Percentiles rank a stretch among this genome's conserved stretches.
phyloP scores from a whole-genome alignment of 2,888 invertebrate genomes.

The Andrena haemorrhoa region DNA sequence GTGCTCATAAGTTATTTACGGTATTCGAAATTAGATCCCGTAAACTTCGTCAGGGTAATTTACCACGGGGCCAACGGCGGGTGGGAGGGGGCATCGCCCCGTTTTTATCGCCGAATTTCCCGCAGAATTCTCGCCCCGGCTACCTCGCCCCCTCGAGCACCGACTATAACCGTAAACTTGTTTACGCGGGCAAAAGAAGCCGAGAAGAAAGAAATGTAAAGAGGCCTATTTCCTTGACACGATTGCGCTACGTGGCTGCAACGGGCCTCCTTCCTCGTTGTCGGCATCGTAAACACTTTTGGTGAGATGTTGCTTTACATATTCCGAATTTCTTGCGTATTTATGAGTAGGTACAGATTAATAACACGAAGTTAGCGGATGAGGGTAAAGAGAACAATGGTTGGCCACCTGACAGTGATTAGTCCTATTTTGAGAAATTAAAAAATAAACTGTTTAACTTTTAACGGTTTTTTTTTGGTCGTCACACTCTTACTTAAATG shows the following conservation, averaged over 20 bases:
- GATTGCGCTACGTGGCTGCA: neutral
- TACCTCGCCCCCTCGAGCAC: slow-evolving; percentile 46
- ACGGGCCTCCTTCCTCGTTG: neutral
- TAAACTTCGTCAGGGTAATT: slow-evolving; percentile 59
- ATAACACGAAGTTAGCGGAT: no score
- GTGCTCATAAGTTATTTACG: slow-evolving; percentile 60
- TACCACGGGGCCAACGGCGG: slow-evolving; percentile 24
- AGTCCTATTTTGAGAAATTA: no score
- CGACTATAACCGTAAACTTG: slow-evolving; percentile 71
- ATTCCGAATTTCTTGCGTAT: neutral
- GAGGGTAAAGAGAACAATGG: no score
- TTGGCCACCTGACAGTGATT: no score
- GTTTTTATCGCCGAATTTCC: slow-evolving; percentile 61
- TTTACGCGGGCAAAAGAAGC: slow-evolving; percentile 53
- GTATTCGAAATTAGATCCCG: slow-evolving; percentile 56
- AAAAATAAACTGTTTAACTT: no score
- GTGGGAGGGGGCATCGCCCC: slow-evolving; percentile 18
- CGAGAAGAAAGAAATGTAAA: neutral
- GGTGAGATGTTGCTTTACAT: neutral
- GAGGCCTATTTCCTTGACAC: slow-evolving; percentile 7
- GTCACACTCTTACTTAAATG: no score
- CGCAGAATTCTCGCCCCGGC: slow-evolving; percentile 25
- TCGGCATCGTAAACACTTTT: slow-evolving; percentile 4
- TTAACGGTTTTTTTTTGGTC: no score
- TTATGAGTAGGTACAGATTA: no score